Base-by-base conservation (phyloP, 2,113 vertebrate genomes). In the Salvelinus fontinalis region DNA sequence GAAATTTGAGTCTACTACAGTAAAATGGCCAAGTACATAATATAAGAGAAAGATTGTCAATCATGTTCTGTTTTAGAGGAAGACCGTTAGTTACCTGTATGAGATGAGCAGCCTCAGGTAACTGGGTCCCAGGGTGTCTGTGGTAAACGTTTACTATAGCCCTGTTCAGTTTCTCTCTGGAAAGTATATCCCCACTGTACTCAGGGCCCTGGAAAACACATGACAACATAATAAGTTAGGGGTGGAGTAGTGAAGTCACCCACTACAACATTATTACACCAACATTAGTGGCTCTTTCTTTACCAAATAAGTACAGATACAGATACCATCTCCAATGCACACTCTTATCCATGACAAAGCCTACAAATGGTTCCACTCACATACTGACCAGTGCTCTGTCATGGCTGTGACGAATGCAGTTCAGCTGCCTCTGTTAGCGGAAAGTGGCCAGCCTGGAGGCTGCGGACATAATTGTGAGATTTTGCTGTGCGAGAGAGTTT, bases 131-230 rank as follows among this genome's bases (percentile, higher is more conserved):
- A 5, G 94, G 92, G 29, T 97, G 96, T 82, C 93, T 90, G 76
- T 95, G 95, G 76, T 94, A 95, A 39, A 93, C 81, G 69, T 91
- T 90, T 69, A 95, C 93, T 74, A 95, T 67, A 24, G 96, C 95
- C 74, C 96, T 90, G 83, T 92, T 86, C 44, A 95, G 84, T 24
- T 93, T 93, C 83, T 97, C 95, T 70, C 93, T 90, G 60, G 92
- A 87, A 67, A 90, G 85, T 1, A 95, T 20, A 71, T 96, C 84
- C 4, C 27, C 70, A 20, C 89, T 89, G 74, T 71, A 88, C 71
- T 92, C 81, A 57, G 95, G 95, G 29, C 95, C 96, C 96, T 97
- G 85, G 0, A 16, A 22, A 51, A 78, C 12, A 81, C 29, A 64
- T 70, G 3, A 71, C 27, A 67, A 65, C 31, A 66, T 18, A 75